phyloP scores from a whole-genome alignment of 2,113 vertebrate species.

The Microtus richardsoni region DNA sequence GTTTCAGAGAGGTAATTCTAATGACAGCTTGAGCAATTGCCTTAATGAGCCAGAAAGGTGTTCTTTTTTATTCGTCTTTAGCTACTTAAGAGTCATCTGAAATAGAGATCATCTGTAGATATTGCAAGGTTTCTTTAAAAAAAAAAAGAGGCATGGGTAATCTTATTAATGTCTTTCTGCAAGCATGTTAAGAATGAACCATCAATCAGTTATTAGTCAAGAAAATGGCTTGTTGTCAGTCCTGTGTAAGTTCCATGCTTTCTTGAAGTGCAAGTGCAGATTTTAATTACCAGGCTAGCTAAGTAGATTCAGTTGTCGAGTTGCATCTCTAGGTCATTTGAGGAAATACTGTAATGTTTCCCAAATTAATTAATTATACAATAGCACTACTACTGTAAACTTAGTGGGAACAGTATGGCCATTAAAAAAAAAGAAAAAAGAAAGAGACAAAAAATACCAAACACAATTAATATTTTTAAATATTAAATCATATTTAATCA shows the following conservation, averaged over 20 bases:
- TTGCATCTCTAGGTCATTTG: conserved; percentile 58
- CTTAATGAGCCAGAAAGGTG: conserved; percentile 59
- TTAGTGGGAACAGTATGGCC: conserved; percentile 22
- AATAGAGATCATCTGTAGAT: conserved; percentile 61
- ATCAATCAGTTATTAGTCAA: conserved; percentile 57
- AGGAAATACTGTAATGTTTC: conserved; percentile 39
- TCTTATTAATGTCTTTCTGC: conserved; percentile 65
- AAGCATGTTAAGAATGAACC: conserved; percentile 40
- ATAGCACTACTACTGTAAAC: conserved; percentile 8
- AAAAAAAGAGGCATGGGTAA: not conserved
- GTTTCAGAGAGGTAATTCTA: conserved; percentile 59
- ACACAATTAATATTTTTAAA: conserved; percentile 13
- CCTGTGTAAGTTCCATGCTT: conserved; percentile 41
- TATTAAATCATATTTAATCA: too few species aligned
- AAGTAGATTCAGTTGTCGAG: conserved; percentile 26
- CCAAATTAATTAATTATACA: conserved; percentile 34
- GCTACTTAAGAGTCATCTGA: conserved; percentile 68
- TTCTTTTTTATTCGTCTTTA: conserved; percentile 50
- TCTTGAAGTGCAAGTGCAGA: conserved; percentile 43
- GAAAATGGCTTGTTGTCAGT: conserved; percentile 30
- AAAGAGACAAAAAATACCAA: not conserved
- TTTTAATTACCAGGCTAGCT: conserved; percentile 47
- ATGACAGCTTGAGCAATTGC: conserved; percentile 64
- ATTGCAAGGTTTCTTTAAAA: conserved; percentile 42
- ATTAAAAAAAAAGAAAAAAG: not conserved